These are phyloP conservation scores for Galerucella pusilla DNA, from an alignment of 2,888 invertebrate genomes.

Conservation along the genomic window DNA sequence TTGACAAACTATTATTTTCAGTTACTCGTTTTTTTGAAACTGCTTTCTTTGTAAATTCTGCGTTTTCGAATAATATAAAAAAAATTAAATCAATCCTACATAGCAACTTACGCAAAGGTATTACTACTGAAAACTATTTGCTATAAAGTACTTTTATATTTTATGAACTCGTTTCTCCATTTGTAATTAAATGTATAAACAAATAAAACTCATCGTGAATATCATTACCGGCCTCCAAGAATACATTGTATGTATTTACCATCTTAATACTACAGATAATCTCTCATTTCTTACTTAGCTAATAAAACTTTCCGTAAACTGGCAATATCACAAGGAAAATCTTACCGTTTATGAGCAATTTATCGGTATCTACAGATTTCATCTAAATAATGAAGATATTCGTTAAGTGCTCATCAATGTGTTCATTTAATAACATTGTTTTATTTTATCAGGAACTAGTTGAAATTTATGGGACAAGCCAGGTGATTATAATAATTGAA, in stretches of 20 bases:
- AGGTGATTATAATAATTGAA: background rate
- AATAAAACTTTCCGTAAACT: background rate
- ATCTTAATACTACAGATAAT: background rate
- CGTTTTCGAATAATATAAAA: no score
- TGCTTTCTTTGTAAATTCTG: no score
- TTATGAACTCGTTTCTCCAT: no score
- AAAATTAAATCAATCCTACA: no score
- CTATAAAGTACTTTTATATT: no score
- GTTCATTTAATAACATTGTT: background rate
- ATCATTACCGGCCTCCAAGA: background rate
- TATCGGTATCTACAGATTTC: background rate
- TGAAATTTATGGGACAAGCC: background rate
- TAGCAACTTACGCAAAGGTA: no score
- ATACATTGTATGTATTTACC: background rate
- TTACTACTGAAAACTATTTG: no score
- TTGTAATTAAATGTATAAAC: no score
- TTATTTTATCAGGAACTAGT: background rate
- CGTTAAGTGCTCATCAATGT: conserved; percentile 1
- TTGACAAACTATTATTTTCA: no score
- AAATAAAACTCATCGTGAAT: no score
- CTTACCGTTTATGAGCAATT: background rate
- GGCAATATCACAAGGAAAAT: background rate
- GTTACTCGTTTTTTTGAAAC: no score
- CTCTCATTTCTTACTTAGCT: background rate
- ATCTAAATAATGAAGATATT: conserved; percentile 2